These are phyloP conservation scores for Melieria picta DNA, from an alignment of 2,888 invertebrate genomes.

Conservation along the genomic window DNA sequence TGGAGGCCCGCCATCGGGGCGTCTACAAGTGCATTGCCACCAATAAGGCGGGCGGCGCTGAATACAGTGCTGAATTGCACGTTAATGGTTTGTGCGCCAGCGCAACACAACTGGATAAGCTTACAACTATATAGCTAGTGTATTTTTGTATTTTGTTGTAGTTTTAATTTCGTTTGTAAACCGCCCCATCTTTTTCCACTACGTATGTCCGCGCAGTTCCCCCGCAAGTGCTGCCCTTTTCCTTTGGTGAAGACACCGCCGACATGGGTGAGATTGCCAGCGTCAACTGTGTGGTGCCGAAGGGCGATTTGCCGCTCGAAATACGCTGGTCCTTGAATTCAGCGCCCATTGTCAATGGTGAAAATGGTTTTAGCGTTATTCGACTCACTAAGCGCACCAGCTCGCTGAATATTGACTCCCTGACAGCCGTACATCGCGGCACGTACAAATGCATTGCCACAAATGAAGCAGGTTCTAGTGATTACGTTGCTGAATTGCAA, in stretches of 20 bases:
- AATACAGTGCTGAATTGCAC: slow-evolving; percentile 71
- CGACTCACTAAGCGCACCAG: slow-evolving; percentile 63
- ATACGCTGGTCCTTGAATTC: slow-evolving; percentile 76
- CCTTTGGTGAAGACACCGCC: slow-evolving; percentile 64
- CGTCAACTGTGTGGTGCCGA: slow-evolving; percentile 75
- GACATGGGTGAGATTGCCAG: slow-evolving; percentile 80
- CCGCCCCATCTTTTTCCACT: background rate
- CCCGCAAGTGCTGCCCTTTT: slow-evolving; percentile 66
- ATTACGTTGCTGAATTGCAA: slow-evolving; percentile 72
- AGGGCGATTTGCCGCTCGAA: slow-evolving; percentile 82
- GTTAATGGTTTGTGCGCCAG: slow-evolving; percentile 69
- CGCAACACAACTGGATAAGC: background rate
- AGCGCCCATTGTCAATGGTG: slow-evolving; percentile 64
- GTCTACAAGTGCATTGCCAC: slow-evolving; percentile 80
- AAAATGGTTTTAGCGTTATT: slow-evolving; percentile 64
- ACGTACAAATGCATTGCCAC: slow-evolving; percentile 80
- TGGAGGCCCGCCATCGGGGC: slow-evolving; percentile 77
- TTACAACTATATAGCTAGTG: background rate
- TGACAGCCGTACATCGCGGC: slow-evolving; percentile 77
- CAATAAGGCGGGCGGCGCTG: slow-evolving; percentile 77
- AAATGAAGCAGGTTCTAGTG: slow-evolving; percentile 76
- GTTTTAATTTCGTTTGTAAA: slow-evolving; percentile 14
- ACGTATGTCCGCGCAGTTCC: slow-evolving; percentile 54
- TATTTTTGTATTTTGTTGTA: slow-evolving; percentile 6
- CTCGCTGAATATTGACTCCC: slow-evolving; percentile 70